Evolutionary conservation across 30 jellyfish, hydroid and myxozoan species (phyloP), one percentile per base, ranked within the genome.

Genomic region (Hydractinia symbiolongicarpus): DNA sequence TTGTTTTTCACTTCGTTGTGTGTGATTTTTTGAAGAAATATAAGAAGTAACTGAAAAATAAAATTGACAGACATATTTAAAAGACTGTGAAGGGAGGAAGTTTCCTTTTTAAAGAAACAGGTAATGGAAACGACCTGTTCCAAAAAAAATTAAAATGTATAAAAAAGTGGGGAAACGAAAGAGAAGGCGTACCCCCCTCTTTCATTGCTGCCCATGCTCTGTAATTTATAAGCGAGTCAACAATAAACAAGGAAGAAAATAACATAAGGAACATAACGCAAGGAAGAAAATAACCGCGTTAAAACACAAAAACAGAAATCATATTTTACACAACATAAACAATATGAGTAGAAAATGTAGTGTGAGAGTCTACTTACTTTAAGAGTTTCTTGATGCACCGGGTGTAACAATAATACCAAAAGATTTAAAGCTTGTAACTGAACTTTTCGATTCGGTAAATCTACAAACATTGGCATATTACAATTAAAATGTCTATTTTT

Each of bases 361-460:
- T 30, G 44, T 30, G 15, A 16, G 3, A 58, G 69, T 11, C 19
- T 16, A 64, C 74, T 64, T 51, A 77, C 85, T 55, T 67, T 66
- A 15, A 93, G 76, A 17, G 96, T 87, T 58, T 93, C 96, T 75
- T 95, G 81, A 72, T 93, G 89, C 50, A 93, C 96, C 1, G 95
- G 74, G 16, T 88, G 99, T 55, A 93, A 70, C 10, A 93, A 86
- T 17, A 93, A 76, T 8, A 93, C 94, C 61, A 93, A 87, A 30
- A 93, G 86, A 78, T 93, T 93, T 54, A 93, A 75, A 10, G 99
- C 99, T 76, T 93, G 99, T 5, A 93, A 88, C 66, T 93, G 99
- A 50, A 87, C 84, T 60, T 87, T 93, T 6, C 99, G 95, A 14
- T 83, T 91, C 53, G 94, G 95, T 30, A 93, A 81, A 16, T 82